Evolutionary conservation across 2,888 invertebrate species (phyloP).

Genomic region (Microchrysa polita): DNA sequence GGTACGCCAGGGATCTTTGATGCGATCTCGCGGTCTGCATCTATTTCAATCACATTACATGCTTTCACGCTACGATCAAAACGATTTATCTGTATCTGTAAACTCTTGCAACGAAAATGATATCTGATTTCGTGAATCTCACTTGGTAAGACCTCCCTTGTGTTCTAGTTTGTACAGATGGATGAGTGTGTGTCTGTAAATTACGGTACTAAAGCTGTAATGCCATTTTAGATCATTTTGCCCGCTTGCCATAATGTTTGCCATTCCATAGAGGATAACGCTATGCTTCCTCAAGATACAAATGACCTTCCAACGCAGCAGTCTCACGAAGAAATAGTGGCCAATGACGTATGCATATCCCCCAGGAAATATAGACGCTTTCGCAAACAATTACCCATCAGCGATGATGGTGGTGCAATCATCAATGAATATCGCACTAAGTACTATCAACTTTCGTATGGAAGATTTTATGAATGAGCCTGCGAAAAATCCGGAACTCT

Average conservation of each 20-base stretch:
- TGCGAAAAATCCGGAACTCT: background rate
- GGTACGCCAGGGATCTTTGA: background rate
- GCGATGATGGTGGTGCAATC: background rate
- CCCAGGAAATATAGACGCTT: background rate
- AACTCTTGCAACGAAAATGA: slow-evolving; percentile 28
- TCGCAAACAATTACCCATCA: slow-evolving; percentile 2
- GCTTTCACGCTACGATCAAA: slow-evolving; percentile 10
- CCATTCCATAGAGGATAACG: background rate
- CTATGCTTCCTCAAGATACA: background rate
- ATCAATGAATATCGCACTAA: slow-evolving; percentile 1
- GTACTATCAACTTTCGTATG: background rate
- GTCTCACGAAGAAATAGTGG: background rate
- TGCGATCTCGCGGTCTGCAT: slow-evolving; percentile 18
- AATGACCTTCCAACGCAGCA: slow-evolving; percentile 2
- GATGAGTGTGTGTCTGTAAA: slow-evolving; percentile 17
- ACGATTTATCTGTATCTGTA: slow-evolving; percentile 27
- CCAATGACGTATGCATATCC: no score
- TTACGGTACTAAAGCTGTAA: slow-evolving; percentile 21
- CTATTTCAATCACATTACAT: slow-evolving; percentile 36
- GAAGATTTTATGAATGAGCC: background rate
- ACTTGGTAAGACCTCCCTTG: slow-evolving; percentile 23
- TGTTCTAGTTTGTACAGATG: slow-evolving; percentile 3
- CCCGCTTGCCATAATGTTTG: background rate
- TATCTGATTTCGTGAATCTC: slow-evolving; percentile 42
- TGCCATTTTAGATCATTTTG: slow-evolving; percentile 9